Evolutionary conservation across 2,888 invertebrate genomes (phyloP).

Genomic region (Aricia artaxerxes): DNA sequence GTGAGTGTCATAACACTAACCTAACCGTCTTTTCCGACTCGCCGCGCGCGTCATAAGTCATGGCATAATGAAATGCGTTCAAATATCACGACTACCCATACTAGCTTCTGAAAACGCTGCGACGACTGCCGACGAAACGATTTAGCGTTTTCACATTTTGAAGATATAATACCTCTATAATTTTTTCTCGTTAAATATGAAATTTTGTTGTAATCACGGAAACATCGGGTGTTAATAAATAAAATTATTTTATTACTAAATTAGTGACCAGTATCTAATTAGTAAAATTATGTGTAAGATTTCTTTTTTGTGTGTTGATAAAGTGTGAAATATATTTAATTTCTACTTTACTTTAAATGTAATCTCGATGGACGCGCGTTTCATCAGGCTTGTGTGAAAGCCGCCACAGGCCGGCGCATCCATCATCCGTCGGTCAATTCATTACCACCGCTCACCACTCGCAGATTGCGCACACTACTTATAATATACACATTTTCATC

Average conservation of each 20-base stretch:
- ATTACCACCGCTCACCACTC: slow-evolving; percentile 68
- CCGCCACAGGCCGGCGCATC: slow-evolving; percentile 68
- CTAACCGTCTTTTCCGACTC: slow-evolving; percentile 70
- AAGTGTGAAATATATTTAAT: no score
- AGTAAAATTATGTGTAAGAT: no score
- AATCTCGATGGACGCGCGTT: neutral
- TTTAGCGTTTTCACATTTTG: no score
- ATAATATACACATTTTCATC: neutral
- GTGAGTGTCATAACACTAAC: slow-evolving; percentile 39
- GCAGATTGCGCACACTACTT: slow-evolving; percentile 59
- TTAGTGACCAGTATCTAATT: no score
- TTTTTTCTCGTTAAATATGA: no score
- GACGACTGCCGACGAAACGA: no score
- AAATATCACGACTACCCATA: neutral
- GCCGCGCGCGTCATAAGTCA: slow-evolving; percentile 66
- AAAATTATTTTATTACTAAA: no score
- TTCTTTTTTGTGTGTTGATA: no score
- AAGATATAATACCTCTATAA: no score
- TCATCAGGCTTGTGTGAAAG: neutral
- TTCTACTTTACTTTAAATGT: no score
- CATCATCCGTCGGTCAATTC: slow-evolving; percentile 74
- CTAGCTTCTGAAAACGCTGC: neutral
- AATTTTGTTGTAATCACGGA: no score
- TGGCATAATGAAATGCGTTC: slow-evolving; percentile 66
- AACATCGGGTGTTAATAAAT: no score